Conservation (phyloP, 2,113 vertebrate genomes). For the Serilophus lunatus region DNA sequence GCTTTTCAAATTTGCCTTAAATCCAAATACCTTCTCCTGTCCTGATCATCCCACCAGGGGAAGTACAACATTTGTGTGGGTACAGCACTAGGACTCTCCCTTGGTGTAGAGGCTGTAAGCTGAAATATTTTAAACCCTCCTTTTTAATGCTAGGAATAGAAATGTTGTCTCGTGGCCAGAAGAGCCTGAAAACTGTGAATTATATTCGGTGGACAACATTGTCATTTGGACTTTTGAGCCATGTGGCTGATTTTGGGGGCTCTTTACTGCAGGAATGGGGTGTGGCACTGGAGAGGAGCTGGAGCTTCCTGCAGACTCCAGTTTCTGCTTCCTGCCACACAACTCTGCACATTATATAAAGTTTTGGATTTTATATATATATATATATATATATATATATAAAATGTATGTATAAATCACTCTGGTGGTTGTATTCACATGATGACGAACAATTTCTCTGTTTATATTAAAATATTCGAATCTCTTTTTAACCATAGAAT, state of each 20-base stretch:
- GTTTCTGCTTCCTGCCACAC: fast-evolving
- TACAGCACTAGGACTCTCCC: too few species aligned
- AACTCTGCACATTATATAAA: too few species aligned
- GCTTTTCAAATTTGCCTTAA: background rate
- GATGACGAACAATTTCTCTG: fast-evolving
- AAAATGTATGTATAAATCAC: too few species aligned
- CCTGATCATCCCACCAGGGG: background rate
- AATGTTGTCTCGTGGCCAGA: background rate
- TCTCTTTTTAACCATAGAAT: background rate
- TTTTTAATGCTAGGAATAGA: background rate
- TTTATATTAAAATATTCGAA: background rate
- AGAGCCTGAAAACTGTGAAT: background rate
- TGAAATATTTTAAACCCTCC: background rate
- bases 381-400: too few species aligned
- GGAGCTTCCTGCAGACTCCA: background rate
- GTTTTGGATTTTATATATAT: too few species aligned
- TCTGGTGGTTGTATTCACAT: fast-evolving
- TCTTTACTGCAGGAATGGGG: background rate
- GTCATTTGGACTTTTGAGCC: background rate
- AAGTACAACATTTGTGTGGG: fast-evolving
- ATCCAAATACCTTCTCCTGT: background rate
- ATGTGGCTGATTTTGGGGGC: fast-evolving
- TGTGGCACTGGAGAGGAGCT: fast-evolving
- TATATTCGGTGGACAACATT: fast-evolving
- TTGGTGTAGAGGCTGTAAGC: background rate